A percentile compares a stretch with the other conserved stretches of the same genome.
Evolutionary conservation across 2,113 vertebrate genomes (phyloP).

Genomic region (Enhydra lutris): DNA sequence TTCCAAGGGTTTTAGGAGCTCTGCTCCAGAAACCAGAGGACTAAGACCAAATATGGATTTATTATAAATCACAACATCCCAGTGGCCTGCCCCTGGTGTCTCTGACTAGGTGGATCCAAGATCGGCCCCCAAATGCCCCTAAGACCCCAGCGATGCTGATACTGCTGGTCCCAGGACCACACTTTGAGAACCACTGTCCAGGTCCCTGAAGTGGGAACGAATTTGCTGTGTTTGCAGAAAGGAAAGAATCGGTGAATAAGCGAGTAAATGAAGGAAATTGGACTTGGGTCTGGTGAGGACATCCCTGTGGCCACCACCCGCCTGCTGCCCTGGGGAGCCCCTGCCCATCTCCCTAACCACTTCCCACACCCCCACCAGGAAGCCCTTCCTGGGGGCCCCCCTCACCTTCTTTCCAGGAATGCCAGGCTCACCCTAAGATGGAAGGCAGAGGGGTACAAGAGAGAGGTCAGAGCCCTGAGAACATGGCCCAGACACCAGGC

Average conservation of each 20-base stretch:
- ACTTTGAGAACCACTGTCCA: not conserved
- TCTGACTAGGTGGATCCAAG: not conserved
- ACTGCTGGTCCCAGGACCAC: not conserved
- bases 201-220: not conserved
- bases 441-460: not conserved
- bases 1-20: not conserved
- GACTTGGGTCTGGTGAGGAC: not conserved
- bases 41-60: not conserved
- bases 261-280: not conserved
- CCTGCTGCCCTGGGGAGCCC: rapidly evolving
- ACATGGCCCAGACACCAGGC: not conserved
- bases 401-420: slow-evolving; percentile 79
- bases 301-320: too few relatives aligned
- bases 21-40: not conserved
- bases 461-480: not conserved
- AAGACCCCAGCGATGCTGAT: not conserved
- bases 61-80: not conserved
- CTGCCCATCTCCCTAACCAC: not conserved
- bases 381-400: not conserved
- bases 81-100: not conserved
- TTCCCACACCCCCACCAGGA: not conserved
- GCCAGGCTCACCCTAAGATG: slow-evolving; percentile 77
- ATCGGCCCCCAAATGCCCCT: not conserved
- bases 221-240: not conserved
- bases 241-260: not conserved